A percentile compares a stretch with the other conserved stretches of the same genome.
These are phyloP conservation scores for Thumatha senex DNA, from an alignment of 2,888 invertebrate species.

Conservation along the genomic window DNA sequence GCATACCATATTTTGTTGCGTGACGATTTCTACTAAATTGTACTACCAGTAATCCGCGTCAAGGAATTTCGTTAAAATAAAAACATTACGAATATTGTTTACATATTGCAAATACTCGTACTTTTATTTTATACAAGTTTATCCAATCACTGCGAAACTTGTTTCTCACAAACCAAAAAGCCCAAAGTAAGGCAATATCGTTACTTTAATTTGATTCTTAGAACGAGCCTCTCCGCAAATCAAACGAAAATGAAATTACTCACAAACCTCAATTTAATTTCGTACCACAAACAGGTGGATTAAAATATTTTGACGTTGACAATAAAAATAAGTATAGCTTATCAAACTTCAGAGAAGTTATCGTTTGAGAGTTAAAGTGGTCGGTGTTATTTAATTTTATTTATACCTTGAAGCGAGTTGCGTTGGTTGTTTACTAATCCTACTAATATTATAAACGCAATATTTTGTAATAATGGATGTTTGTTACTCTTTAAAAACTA, in stretches of 20 bases:
- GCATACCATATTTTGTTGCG: too few species aligned
- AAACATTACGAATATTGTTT: too few species aligned
- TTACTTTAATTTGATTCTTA: slow-evolving; percentile 2
- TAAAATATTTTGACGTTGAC: slow-evolving; percentile 30
- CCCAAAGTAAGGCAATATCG: neutral
- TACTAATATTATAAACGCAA: too few species aligned
- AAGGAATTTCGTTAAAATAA: too few species aligned
- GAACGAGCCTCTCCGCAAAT: slow-evolving; percentile 6
- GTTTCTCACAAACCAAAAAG: neutral
- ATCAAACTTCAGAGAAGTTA: slow-evolving; percentile 22
- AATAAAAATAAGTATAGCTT: slow-evolving; percentile 31
- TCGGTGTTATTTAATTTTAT: slow-evolving; percentile 36
- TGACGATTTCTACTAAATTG: too few species aligned
- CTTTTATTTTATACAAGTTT: neutral
- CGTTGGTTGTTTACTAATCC: slow-evolving; percentile 37
- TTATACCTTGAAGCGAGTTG: slow-evolving; percentile 32
- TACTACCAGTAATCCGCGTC: too few species aligned
- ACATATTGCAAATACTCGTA: neutral
- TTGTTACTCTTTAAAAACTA: too few species aligned
- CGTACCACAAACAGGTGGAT: slow-evolving; percentile 21
- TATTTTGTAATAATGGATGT: too few species aligned
- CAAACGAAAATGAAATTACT: slow-evolving; percentile 9
- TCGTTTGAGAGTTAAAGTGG: slow-evolving; percentile 37
- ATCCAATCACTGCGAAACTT: neutral
- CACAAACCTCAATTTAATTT: slow-evolving; percentile 20